Conservation (phyloP, 2,797 vertebrate genomes). For the Myoxocephalus aenaeus region DNA sequence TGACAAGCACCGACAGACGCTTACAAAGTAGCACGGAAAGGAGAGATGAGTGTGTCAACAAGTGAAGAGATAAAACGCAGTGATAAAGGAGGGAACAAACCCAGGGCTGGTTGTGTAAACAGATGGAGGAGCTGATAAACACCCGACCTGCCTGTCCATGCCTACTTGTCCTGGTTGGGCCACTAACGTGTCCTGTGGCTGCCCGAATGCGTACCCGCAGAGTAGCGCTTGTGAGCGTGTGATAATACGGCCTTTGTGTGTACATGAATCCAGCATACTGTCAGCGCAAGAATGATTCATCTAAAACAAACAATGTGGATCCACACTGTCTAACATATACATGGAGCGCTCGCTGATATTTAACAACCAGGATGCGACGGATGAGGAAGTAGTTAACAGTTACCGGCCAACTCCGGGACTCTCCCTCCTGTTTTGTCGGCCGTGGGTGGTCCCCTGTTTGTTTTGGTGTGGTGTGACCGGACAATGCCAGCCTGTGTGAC, state of each 20-base stretch:
- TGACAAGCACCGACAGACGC: conserved; percentile 45
- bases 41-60: conserved; percentile 70
- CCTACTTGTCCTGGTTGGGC: conserved; percentile 15
- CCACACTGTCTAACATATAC: conserved; percentile 1
- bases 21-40: conserved; percentile 71
- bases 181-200: conserved; percentile 30
- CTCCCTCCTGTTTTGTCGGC: conserved; percentile 55
- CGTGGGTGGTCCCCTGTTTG: conserved; percentile 81
- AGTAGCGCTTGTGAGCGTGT: conserved; percentile 9
- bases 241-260: conserved; percentile 49
- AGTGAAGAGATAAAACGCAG: conserved; percentile 60
- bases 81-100: conserved; percentile 66
- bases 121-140: conserved; percentile 69
- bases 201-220: not conserved
- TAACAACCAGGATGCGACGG: conserved; percentile 28
- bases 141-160: conserved; percentile 29
- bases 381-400: conserved; percentile 69
- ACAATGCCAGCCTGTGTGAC: conserved; percentile 79
- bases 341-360: conserved; percentile 23
- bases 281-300: conserved; percentile 28
- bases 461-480: conserved; percentile 77
- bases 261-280: conserved; percentile 12
- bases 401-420: conserved; percentile 29
- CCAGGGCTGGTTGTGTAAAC: conserved; percentile 70
- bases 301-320: not conserved